phyloP scores from a whole-genome alignment of 2,888 invertebrate species.

The Melanargia galathea region DNA sequence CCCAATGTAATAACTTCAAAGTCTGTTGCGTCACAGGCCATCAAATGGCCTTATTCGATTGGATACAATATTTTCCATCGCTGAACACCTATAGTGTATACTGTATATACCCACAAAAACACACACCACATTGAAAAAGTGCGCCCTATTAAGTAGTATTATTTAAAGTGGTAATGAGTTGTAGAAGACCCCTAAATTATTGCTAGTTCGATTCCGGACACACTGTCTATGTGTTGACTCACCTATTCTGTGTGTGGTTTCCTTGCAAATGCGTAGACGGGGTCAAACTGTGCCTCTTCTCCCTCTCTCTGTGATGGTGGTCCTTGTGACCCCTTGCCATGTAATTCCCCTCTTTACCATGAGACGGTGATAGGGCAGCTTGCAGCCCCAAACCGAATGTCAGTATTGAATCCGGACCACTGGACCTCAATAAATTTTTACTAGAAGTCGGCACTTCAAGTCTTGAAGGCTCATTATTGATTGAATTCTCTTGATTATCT shows the following conservation, averaged over 20 bases:
- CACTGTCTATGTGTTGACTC: no score
- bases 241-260: constrained; percentile 71
- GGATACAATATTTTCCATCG: no score
- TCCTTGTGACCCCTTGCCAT: constrained; percentile 59
- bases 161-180: no score
- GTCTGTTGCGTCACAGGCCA: no score
- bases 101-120: no score
- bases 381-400: constrained; percentile 69
- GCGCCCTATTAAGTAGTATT: no score
- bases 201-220: no score
- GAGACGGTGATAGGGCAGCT: constrained; percentile 70
- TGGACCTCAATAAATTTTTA: constrained; percentile 52
- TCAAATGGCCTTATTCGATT: no score
- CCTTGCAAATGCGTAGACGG: constrained; percentile 67
- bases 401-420: constrained; percentile 66
- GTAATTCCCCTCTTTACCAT: constrained; percentile 61
- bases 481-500: constrained; percentile 52
- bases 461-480: constrained; percentile 54
- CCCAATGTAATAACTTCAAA: no score
- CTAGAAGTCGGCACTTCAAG: constrained; percentile 67
- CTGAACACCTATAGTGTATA: no score
- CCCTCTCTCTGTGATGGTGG: constrained; percentile 64
- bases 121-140: no score
- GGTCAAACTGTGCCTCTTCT: constrained; percentile 82
- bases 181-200: background rate